Percentiles rank a stretch among this genome's conserved stretches.
phyloP scores from a whole-genome alignment of 2,888 invertebrate species.

The Phortica magna region DNA sequence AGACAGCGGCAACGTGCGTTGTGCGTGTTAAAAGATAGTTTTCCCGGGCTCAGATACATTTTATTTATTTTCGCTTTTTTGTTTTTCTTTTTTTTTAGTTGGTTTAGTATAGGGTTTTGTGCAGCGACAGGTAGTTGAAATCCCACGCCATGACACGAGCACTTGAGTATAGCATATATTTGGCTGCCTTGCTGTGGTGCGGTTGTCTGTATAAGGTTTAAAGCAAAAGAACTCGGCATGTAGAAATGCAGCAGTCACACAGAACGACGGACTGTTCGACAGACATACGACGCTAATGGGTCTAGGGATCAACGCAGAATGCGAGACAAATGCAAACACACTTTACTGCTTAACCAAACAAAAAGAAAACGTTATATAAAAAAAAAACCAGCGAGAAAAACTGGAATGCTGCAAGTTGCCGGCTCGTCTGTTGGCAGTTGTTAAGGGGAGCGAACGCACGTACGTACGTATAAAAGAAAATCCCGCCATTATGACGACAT shows the following conservation, averaged over 20 bases:
- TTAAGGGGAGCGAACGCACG: background rate
- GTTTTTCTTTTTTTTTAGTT: background rate
- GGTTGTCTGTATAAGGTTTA: background rate
- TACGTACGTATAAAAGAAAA: background rate
- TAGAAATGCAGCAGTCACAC: background rate
- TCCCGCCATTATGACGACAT: background rate
- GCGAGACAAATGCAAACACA: slow-evolving; percentile 68
- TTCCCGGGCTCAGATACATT: slow-evolving; percentile 57
- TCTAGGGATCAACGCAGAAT: slow-evolving; percentile 67
- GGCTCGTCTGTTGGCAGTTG: background rate
- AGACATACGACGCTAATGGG: slow-evolving; percentile 59
- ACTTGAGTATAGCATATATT: background rate
- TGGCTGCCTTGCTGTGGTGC: background rate
- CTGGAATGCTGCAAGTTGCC: slow-evolving; percentile 24
- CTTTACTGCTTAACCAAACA: slow-evolving; percentile 43
- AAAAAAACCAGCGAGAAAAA: background rate
- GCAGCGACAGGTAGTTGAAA: slow-evolving; percentile 69
- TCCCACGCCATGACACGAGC: slow-evolving; percentile 62
- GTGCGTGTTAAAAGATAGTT: slow-evolving; percentile 73
- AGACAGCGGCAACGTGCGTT: slow-evolving; percentile 51
- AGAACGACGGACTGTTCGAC: slow-evolving; percentile 16
- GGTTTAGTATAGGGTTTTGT: background rate
- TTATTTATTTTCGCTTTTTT: slow-evolving; percentile 7
- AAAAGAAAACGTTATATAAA: slow-evolving; percentile 32
- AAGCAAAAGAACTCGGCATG: background rate